Conservation (phyloP, 2,113 vertebrate genomes). For the Mixornis gularis region DNA sequence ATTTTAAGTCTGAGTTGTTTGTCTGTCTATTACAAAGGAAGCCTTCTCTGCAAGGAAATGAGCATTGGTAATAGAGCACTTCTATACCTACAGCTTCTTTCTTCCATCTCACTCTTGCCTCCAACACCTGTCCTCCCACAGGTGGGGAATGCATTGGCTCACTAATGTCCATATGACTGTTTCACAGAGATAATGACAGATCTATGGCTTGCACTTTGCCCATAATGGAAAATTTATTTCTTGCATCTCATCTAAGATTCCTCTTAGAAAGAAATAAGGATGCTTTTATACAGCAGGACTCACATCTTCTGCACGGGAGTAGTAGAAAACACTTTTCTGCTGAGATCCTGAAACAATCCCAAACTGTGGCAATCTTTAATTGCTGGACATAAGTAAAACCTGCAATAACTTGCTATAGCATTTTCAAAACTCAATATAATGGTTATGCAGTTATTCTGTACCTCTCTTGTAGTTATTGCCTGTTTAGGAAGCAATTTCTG, state of each 20-base stretch:
- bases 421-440: slow-evolving; percentile 41
- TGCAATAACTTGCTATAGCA: background rate
- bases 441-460: slow-evolving; percentile 23
- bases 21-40: background rate
- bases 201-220: background rate
- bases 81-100: background rate
- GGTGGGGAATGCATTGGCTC: background rate
- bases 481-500: slow-evolving; percentile 53
- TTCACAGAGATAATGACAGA: background rate
- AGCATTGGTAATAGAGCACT: background rate
- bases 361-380: slow-evolving; percentile 27
- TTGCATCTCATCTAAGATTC: background rate
- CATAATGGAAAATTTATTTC: background rate
- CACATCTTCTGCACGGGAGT: background rate
- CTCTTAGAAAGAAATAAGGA: background rate
- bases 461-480: slow-evolving; percentile 30
- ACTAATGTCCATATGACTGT: background rate
- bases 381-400: slow-evolving; percentile 18
- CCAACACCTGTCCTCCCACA: background rate
- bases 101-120: background rate
- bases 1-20: background rate
- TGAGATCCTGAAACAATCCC: slow-evolving; percentile 3
- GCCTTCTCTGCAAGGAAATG: background rate
- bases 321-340: background rate
- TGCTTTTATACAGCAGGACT: background rate